A percentile compares a stretch with the other conserved stretches of the same genome.
Conservation (phyloP, 2,888 invertebrate genomes). For the Phyllotreta striolata region DNA sequence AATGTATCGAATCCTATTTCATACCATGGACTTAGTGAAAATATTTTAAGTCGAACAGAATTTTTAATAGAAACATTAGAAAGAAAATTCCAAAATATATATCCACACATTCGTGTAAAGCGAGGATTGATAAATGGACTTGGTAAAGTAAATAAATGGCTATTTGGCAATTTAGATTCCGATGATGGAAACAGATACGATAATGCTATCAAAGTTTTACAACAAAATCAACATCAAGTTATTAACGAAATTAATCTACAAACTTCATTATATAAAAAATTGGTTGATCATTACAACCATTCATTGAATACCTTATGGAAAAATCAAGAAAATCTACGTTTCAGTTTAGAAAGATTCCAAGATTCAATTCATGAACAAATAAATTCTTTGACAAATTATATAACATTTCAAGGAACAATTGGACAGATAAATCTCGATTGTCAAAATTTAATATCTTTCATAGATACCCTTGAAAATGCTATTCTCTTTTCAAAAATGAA, state of each 20-base stretch:
- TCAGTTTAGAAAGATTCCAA: conserved; percentile 5
- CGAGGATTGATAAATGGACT: not conserved
- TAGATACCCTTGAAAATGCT: conserved; percentile 42
- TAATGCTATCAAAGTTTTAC: too few species aligned
- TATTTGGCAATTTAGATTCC: too few species aligned
- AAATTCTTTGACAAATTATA: not conserved
- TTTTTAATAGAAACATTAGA: not conserved
- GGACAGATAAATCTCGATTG: conserved; percentile 38
- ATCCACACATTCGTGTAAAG: conserved; percentile 2
- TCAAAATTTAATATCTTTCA: conserved; percentile 38
- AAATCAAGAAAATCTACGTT: conserved; percentile 5
- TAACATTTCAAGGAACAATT: conserved; percentile 29
- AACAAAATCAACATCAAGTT: not conserved
- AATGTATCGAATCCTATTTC: too few species aligned
- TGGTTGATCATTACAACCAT: conserved; percentile 13
- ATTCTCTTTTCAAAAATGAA: conserved; percentile 42
- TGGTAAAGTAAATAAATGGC: not conserved
- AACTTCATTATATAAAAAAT: not conserved
- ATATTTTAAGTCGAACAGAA: too few species aligned
- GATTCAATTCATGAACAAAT: not conserved
- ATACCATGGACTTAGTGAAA: too few species aligned
- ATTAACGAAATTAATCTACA: conserved; percentile 1
- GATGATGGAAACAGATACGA: too few species aligned
- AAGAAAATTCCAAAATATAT: not conserved
- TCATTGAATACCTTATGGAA: conserved; percentile 5